Percentiles rank a stretch among this genome's conserved stretches.
Evolutionary conservation across 2,113 vertebrate species (phyloP).

Genomic region (Capra hircus): DNA sequence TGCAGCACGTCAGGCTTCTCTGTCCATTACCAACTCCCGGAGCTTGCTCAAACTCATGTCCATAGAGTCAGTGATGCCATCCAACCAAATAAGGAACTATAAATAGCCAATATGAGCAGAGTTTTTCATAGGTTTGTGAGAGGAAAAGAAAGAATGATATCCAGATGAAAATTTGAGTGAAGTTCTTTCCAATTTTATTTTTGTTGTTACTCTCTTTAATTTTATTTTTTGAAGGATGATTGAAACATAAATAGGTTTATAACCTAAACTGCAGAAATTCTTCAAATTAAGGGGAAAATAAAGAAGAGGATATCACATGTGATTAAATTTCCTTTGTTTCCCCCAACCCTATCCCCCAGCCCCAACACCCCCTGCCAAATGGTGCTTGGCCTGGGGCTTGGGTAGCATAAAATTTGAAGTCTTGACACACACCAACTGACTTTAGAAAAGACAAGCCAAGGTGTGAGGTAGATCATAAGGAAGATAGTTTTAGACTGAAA

Average conservation of each 20-base stretch:
- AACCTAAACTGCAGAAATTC: not conserved
- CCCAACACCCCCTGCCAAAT: not conserved
- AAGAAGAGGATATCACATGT: not conserved
- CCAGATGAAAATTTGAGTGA: not conserved
- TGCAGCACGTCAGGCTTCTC: not conserved
- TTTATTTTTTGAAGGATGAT: not conserved
- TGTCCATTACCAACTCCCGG: fast-evolving
- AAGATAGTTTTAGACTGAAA: not conserved
- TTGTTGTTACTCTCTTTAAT: not conserved
- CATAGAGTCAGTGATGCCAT: not conserved
- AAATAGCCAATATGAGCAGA: not conserved
- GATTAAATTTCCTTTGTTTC: not conserved
- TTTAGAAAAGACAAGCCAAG: not conserved
- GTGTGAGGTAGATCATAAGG: not conserved
- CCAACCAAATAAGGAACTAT: not conserved
- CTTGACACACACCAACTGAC: not conserved
- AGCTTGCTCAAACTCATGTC: not conserved
- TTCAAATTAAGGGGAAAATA: not conserved
- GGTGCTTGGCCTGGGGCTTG: not conserved
- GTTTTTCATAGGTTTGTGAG: not conserved
- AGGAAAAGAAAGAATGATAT: not conserved
- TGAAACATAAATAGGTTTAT: not conserved
- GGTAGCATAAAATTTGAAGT: not conserved
- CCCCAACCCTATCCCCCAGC: not conserved
- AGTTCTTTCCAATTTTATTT: not conserved